Evolutionary conservation across 2,797 vertebrate genomes (phyloP).

Genomic region (Sus cebifrons): DNA sequence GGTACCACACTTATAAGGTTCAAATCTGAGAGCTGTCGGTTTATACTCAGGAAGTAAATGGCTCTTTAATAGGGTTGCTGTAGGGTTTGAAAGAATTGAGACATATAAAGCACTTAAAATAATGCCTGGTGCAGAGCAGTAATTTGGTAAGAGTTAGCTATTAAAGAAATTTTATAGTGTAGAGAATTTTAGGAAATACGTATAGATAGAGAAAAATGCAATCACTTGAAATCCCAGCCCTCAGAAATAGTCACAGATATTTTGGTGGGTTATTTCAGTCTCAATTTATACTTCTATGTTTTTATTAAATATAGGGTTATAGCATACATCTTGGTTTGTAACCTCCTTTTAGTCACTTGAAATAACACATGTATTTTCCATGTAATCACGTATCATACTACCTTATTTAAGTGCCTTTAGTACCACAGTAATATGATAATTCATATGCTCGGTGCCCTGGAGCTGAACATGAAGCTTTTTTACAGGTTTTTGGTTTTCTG

Average conservation of each 20-base stretch:
- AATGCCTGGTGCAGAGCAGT: not conserved
- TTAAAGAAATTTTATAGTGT: not conserved
- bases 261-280: not conserved
- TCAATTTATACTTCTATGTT: not conserved
- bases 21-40: not conserved
- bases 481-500: not conserved
- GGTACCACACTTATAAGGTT: not conserved
- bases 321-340: not conserved
- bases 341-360: not conserved
- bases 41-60: not conserved
- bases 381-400: not conserved
- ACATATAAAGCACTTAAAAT: not conserved
- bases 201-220: not conserved
- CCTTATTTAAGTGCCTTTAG: not conserved
- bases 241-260: not conserved
- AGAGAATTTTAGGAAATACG: conserved; percentile 32
- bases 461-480: not conserved
- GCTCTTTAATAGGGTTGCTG: not conserved
- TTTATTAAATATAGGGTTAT: conserved; percentile 1
- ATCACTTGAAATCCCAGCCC: not conserved
- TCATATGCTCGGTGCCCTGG: not conserved
- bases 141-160: not conserved
- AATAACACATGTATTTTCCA: not conserved
- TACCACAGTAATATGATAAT: not conserved
- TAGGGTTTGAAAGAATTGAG: not conserved